Conservation (phyloP, 53 echinoderm and acorn worm species). For the Mesocentrotus franciscanus region DNA sequence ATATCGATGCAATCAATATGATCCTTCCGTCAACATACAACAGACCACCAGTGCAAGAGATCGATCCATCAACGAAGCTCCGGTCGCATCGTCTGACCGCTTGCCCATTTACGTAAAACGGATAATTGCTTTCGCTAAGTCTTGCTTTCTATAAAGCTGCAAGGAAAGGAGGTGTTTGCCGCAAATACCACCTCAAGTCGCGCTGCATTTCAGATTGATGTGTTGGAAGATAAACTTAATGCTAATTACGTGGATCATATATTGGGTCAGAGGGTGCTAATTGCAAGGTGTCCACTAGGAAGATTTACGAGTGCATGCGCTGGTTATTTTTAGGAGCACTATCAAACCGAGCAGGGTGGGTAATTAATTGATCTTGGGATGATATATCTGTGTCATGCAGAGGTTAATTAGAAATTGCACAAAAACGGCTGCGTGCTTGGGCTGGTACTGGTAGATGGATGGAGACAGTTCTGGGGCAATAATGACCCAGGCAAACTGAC, state of each 20-base stretch:
- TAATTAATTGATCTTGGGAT: constrained; percentile 67
- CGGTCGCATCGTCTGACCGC: neutral
- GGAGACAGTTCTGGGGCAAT: constrained; percentile 14
- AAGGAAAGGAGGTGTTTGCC: constrained; percentile 35
- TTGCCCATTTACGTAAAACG: constrained; percentile 28
- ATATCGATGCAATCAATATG: constrained; percentile 41
- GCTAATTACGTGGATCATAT: constrained; percentile 11
- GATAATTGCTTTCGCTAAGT: constrained; percentile 50
- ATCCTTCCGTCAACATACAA: constrained; percentile 41
- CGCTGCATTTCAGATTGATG: constrained; percentile 8
- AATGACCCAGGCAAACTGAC: constrained; percentile 39
- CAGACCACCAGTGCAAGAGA: neutral
- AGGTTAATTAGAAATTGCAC: constrained; percentile 43
- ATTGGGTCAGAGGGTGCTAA: constrained; percentile 32
- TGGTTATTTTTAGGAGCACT: constrained; percentile 51
- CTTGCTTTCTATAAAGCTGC: neutral
- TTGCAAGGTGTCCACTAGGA: constrained; percentile 13
- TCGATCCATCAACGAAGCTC: constrained; percentile 2
- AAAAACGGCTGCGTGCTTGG: constrained; percentile 22
- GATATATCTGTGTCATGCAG: constrained; percentile 60
- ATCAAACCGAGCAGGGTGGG: constrained; percentile 38
- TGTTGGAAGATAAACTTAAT: neutral
- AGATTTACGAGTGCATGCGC: constrained; percentile 37
- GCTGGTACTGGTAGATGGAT: constrained; percentile 2
- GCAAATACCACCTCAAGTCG: constrained; percentile 26